These are phyloP conservation scores for Lithophane socia DNA, from an alignment of 2,888 invertebrate genomes.

Conservation along the genomic window DNA sequence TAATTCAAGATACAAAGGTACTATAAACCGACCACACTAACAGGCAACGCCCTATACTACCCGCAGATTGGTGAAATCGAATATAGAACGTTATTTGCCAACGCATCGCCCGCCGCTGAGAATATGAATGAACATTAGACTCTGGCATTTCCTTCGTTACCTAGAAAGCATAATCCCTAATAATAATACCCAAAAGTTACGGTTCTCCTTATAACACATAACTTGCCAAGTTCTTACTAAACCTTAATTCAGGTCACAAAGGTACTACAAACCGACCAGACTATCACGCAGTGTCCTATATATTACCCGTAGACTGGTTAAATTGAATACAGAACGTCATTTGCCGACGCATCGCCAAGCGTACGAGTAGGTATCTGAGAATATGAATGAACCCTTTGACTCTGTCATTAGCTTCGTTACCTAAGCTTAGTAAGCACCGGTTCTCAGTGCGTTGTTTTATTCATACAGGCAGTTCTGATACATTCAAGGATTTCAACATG, in stretches of 20 bases:
- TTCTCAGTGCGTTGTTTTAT: constrained; percentile 52
- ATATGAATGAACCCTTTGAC: constrained; percentile 63
- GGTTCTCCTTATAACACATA: background rate
- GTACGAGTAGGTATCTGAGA: constrained; percentile 33
- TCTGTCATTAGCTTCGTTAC: constrained; percentile 61
- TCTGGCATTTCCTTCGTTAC: constrained; percentile 59
- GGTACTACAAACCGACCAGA: background rate
- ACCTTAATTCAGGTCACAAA: background rate
- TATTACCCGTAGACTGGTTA: background rate
- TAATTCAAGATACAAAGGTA: background rate
- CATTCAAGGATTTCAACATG: constrained; percentile 10
- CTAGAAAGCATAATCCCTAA: constrained; percentile 2
- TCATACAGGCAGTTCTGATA: constrained; percentile 10
- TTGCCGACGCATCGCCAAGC: constrained; percentile 53
- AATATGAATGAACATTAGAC: constrained; percentile 62
- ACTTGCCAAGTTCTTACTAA: background rate
- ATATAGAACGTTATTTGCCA: constrained; percentile 66
- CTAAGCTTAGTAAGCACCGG: constrained; percentile 44
- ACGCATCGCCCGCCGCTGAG: constrained; percentile 31
- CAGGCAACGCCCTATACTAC: background rate
- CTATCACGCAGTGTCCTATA: background rate
- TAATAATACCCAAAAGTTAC: background rate
- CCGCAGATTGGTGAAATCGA: constrained; percentile 13
- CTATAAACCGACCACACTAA: background rate
- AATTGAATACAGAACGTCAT: constrained; percentile 62